A percentile compares a stretch with the other conserved stretches of the same genome.
These are phyloP conservation scores for Cichlasoma orientale DNA, from an alignment of 2,797 vertebrate genomes.

Conservation along the genomic window DNA sequence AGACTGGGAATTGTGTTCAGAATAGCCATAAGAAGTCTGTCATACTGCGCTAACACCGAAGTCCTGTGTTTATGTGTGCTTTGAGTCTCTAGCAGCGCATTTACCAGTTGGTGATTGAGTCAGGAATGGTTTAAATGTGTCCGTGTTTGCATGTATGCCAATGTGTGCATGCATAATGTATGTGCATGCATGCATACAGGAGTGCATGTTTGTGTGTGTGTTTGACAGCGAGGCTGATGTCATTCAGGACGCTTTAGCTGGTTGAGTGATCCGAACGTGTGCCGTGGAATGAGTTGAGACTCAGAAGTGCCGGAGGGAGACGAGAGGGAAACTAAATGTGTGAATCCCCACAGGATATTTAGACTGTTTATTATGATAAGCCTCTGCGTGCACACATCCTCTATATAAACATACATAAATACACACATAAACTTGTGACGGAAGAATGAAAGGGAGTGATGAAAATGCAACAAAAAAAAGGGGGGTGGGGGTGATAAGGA, in stretches of 20 bases:
- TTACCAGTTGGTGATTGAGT: conserved; percentile 6
- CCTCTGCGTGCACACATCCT: not conserved
- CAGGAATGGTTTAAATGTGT: not conserved
- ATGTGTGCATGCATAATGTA: conserved; percentile 12
- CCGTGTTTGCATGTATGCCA: not conserved
- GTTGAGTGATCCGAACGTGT: conserved; percentile 67
- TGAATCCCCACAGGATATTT: conserved; percentile 63
- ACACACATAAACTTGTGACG: conserved; percentile 25
- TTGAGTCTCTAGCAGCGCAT: not conserved
- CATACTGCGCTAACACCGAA: conserved; percentile 10
- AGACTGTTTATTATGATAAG: conserved; percentile 67
- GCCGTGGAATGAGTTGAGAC: conserved; percentile 57
- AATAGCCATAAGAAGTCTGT: conserved; percentile 28
- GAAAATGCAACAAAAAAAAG: not conserved
- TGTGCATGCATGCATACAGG: conserved; percentile 17
- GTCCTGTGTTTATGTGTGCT: not conserved
- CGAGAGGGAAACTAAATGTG: conserved; percentile 40
- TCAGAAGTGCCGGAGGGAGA: conserved; percentile 52
- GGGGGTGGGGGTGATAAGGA: not conserved
- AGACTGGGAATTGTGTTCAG: conserved; percentile 17
- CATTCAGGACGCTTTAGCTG: conserved; percentile 64
- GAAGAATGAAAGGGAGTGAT: conserved; percentile 7
- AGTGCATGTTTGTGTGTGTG: conserved; percentile 10
- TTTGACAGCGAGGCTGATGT: conserved; percentile 57
- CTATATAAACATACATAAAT: conserved; percentile 30